Conservation (phyloP, 2,113 vertebrate species). For the Macquaria australasica region DNA sequence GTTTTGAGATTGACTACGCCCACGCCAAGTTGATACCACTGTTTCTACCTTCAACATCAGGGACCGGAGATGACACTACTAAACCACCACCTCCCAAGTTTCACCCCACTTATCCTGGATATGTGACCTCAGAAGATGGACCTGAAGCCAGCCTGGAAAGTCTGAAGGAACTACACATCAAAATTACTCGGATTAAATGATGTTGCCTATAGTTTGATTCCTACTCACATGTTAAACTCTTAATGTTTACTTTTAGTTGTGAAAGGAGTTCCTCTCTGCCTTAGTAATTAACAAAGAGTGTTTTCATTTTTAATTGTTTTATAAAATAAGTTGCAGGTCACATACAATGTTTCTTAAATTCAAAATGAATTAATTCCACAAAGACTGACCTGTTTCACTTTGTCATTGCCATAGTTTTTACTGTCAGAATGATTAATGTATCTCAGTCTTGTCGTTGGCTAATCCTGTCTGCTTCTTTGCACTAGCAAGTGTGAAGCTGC, state of each 20-base stretch:
- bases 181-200: constrained; percentile 58
- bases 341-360: too few species aligned
- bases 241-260: neutral
- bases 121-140: constrained; percentile 82
- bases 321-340: too few species aligned
- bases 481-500: too few species aligned
- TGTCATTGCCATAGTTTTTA: neutral
- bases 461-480: too few species aligned
- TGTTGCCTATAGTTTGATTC: neutral
- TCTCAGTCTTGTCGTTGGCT: too few species aligned
- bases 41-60: neutral
- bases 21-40: constrained; percentile 85
- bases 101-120: constrained; percentile 79
- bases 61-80: neutral
- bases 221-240: neutral
- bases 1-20: constrained; percentile 86
- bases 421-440: neutral
- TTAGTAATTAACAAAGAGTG: too few species aligned
- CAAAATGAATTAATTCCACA: too few species aligned
- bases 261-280: neutral
- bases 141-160: constrained; percentile 71
- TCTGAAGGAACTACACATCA: constrained; percentile 62
- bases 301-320: too few species aligned
- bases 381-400: neutral
- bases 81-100: constrained; percentile 38